These are phyloP conservation scores for Ommatoiulus sabulosus DNA, from an alignment of 2,888 invertebrate genomes.

Conservation along the genomic window DNA sequence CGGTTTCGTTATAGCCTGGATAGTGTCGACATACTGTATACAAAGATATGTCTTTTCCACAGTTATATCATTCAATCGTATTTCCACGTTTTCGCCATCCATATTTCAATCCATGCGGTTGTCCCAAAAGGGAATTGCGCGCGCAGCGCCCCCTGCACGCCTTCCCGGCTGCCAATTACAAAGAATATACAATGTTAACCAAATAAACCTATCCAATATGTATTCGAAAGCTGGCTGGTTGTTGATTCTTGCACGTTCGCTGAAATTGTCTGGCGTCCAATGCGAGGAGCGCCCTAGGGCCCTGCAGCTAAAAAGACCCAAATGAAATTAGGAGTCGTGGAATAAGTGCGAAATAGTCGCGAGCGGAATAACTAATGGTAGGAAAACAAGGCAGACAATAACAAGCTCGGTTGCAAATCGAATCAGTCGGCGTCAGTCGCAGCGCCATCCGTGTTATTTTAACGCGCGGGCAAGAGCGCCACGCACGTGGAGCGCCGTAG, in stretches of 20 bases:
- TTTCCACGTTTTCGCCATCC: too few relatives aligned
- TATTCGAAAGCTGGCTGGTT: background rate
- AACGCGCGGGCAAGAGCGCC: background rate
- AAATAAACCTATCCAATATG: slow-evolving; percentile 34
- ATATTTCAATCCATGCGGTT: too few relatives aligned
- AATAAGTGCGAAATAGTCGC: too few relatives aligned
- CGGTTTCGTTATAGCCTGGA: too few relatives aligned
- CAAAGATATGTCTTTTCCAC: too few relatives aligned
- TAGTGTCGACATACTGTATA: too few relatives aligned
- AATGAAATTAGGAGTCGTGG: slow-evolving; percentile 24
- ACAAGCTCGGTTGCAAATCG: background rate
- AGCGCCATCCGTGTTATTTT: background rate
- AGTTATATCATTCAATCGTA: too few relatives aligned
- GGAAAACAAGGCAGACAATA: background rate
- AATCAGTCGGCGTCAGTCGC: background rate
- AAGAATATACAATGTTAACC: slow-evolving; percentile 34
- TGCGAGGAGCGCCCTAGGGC: background rate
- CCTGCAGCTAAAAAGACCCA: background rate
- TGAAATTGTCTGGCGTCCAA: background rate
- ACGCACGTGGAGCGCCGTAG: background rate
- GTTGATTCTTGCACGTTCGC: background rate
- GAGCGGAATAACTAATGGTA: slow-evolving; percentile 8
- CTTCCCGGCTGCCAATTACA: background rate
- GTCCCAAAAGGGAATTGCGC: background rate
- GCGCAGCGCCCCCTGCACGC: background rate